These are phyloP conservation scores for Andrena cerasifolii DNA, from an alignment of 1,140 invertebrate genomes.

Conservation along the genomic window DNA sequence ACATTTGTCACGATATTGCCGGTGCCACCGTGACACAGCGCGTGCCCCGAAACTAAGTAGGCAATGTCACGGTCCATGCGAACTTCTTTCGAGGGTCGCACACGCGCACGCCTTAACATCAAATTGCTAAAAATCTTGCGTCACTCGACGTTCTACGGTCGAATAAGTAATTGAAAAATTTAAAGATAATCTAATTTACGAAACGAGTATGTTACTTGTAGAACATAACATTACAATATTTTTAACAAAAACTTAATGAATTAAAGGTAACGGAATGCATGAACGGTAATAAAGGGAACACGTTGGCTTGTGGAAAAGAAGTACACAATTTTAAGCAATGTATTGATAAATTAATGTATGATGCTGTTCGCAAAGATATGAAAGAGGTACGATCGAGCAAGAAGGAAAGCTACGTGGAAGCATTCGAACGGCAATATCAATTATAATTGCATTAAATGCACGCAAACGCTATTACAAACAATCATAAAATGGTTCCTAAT, in stretches of 20 bases:
- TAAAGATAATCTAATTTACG: too few species aligned
- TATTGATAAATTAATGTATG: background rate
- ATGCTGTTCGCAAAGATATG: background rate
- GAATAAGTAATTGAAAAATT: too few species aligned
- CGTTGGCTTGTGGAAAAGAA: background rate
- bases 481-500: background rate
- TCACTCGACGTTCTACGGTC: too few species aligned
- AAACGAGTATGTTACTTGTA: too few species aligned
- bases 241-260: background rate
- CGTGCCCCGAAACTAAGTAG: too few species aligned
- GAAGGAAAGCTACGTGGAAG: background rate
- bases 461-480: background rate
- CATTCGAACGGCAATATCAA: background rate
- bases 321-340: background rate
- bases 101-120: too few species aligned
- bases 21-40: too few species aligned
- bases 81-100: too few species aligned
- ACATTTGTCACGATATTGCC: background rate
- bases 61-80: too few species aligned
- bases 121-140: too few species aligned
- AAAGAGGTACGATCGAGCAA: background rate
- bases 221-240: background rate
- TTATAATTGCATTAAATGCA: background rate
- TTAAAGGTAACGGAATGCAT: conserved; percentile 13
- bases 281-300: background rate